Evolutionary conservation across 1,140 invertebrate species (phyloP).

Genomic region (Cydia pomonella): DNA sequence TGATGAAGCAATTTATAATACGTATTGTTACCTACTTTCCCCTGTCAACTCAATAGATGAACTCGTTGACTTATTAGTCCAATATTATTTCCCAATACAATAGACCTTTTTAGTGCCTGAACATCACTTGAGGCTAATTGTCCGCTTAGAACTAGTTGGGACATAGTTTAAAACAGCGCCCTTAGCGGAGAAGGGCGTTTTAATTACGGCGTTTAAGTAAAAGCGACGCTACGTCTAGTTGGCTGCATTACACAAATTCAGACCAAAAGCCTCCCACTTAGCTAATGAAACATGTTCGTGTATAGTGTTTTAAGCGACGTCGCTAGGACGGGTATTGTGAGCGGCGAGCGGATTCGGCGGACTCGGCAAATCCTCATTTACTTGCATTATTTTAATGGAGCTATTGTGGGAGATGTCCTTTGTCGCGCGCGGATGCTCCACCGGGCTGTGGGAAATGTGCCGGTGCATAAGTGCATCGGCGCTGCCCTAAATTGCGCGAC

Average conservation of each 20-base stretch:
- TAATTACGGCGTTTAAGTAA: conserved; percentile 80
- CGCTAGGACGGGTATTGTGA: conserved; percentile 64
- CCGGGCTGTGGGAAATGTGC: conserved; percentile 70
- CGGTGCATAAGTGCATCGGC: conserved; percentile 72
- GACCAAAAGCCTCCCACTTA: conserved; percentile 81
- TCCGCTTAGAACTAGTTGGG: conserved; percentile 74
- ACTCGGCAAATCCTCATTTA: conserved; percentile 79
- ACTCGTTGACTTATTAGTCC: neutral
- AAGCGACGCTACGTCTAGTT: conserved; percentile 74
- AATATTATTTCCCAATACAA: conserved; percentile 13
- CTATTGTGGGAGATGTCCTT: conserved; percentile 78
- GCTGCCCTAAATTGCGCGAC: conserved; percentile 67
- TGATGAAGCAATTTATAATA: neutral
- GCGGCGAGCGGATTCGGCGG: conserved; percentile 65
- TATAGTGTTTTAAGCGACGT: conserved; percentile 77
- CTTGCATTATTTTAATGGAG: conserved; percentile 81
- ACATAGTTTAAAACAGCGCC: conserved; percentile 74
- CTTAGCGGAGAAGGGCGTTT: conserved; percentile 71
- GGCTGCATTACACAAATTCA: conserved; percentile 78
- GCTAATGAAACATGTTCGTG: conserved; percentile 82
- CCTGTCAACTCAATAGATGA: neutral
- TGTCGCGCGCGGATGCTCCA: conserved; percentile 70
- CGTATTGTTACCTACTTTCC: neutral
- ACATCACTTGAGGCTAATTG: conserved; percentile 74
- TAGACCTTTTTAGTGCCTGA: conserved; percentile 37